phyloP scores from a whole-genome alignment of 30 jellyfish, hydroid and myxozoan species.

The Aurelia coerulea region DNA sequence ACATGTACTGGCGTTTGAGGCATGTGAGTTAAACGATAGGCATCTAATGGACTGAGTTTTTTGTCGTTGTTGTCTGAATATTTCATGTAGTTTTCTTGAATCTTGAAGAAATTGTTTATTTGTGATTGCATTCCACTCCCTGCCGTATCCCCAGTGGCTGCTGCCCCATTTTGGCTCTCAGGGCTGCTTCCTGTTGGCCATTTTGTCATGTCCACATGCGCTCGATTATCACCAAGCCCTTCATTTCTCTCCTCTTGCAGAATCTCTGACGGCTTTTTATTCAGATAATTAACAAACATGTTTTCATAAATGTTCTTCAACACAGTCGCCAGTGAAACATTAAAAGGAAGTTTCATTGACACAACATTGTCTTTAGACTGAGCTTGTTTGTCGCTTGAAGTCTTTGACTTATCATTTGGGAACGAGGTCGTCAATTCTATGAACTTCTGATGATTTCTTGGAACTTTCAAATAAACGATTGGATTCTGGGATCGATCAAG shows the following conservation, averaged over 20 bases:
- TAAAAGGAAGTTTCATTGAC: slow-evolving; percentile 89
- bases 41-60: too few relatives aligned
- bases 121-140: background rate
- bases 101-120: background rate
- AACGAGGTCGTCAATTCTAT: slow-evolving; percentile 77
- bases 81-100: background rate
- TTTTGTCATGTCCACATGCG: background rate
- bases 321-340: slow-evolving; percentile 95
- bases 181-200: background rate
- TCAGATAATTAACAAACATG: slow-evolving; percentile 92
- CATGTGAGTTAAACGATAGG: too few relatives aligned
- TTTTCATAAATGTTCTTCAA: slow-evolving; percentile 90
- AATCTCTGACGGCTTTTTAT: slow-evolving; percentile 72
- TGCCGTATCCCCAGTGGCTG: background rate
- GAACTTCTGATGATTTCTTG: slow-evolving; percentile 72
- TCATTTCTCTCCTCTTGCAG: background rate
- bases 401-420: slow-evolving; percentile 45
- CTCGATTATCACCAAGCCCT: background rate
- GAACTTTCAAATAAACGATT: slow-evolving; percentile 74
- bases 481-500: slow-evolving; percentile 55
- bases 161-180: background rate
- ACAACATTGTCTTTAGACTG: slow-evolving; percentile 39
- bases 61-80: background rate
- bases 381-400: background rate
- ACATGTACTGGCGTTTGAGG: too few relatives aligned